Base-by-base conservation (phyloP, 2,797 vertebrate species). In the Pseudopleuronectes americanus region DNA sequence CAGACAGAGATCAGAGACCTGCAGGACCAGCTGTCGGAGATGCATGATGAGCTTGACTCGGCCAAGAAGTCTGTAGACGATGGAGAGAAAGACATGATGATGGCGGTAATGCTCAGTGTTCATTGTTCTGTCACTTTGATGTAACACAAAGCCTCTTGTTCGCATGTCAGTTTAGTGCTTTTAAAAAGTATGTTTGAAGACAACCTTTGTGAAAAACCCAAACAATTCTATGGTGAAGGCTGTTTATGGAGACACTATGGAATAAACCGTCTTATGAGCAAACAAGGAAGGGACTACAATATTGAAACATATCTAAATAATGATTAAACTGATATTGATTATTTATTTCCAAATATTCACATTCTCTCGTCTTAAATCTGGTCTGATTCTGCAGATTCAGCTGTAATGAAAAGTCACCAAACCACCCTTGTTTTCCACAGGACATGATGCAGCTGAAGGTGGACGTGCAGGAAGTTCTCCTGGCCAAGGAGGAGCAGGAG, bases 1-100 rank as follows among this genome's bases (percentile, higher is more conserved):
- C 97, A 99, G 93, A 97, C 95, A 0, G 97, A 99, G 91, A 97
- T 99, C 90, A 93, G 98, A 85, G 98, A 99, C 87, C 94, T 99
- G 87, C 97, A 99, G 87, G 98, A 99, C 74, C 98, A 99, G 89
- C 96, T 99, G 64, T 99, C 98, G 0, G 98, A 99, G 90, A 99
- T 99, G 98, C 98, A 99, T 0, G 98, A 99, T 23, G 97, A 99
- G 83, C 90, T 99, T 22, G 98, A 99, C 86, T 87, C 86, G 0
- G 96, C 97, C 57, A 99, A 98, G 84, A 94, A 83, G 43, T 88
- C 92, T 0, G 79, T 84, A 10, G 62, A 68, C 33, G 96, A 96
- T 67, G 94, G 89, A 49, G 96, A 99, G 84, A 97, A 93, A 65
- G 95, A 96, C 45, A 81, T 92, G 67, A 92, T 98, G 23, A 90